Evolutionary conservation across 2,797 vertebrate species (phyloP).

Genomic region (Chromobotia macracanthus): DNA sequence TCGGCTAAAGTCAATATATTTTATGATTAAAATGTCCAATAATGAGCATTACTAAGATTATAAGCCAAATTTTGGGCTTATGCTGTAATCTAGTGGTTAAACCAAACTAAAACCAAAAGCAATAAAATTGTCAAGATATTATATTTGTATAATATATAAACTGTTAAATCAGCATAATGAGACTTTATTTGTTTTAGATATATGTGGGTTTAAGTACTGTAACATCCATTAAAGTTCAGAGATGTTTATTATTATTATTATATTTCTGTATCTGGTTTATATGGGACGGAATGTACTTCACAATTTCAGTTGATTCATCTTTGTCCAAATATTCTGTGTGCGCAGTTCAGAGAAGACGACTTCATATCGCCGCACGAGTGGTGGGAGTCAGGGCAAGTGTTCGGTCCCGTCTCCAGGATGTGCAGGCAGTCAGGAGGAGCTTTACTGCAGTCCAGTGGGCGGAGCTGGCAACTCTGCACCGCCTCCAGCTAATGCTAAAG

Average conservation of each 20-base stretch:
- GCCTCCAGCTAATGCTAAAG: background rate
- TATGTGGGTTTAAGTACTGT: background rate
- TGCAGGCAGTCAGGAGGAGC: slow-evolving; percentile 76
- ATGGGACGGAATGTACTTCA: background rate
- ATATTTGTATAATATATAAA: no score
- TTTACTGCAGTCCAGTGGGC: slow-evolving; percentile 73
- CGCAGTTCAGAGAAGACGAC: slow-evolving; percentile 90
- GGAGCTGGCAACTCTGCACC: background rate
- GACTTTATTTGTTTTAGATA: no score
- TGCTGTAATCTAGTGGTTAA: background rate
- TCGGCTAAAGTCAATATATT: no score
- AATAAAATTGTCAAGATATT: no score
- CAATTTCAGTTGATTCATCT: background rate
- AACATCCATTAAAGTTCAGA: background rate
- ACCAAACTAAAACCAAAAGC: background rate
- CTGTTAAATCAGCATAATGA: no score
- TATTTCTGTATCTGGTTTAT: background rate
- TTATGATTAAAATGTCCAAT: background rate
- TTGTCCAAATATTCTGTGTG: background rate
- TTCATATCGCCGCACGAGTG: slow-evolving; percentile 87
- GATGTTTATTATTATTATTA: background rate
- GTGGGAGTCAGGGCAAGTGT: slow-evolving; percentile 72
- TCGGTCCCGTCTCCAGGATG: slow-evolving; percentile 57
- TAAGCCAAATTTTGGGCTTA: background rate
- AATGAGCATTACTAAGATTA: no score